Evolutionary conservation across 2,888 invertebrate genomes (phyloP).

Genomic region (Coelinius sp.): DNA sequence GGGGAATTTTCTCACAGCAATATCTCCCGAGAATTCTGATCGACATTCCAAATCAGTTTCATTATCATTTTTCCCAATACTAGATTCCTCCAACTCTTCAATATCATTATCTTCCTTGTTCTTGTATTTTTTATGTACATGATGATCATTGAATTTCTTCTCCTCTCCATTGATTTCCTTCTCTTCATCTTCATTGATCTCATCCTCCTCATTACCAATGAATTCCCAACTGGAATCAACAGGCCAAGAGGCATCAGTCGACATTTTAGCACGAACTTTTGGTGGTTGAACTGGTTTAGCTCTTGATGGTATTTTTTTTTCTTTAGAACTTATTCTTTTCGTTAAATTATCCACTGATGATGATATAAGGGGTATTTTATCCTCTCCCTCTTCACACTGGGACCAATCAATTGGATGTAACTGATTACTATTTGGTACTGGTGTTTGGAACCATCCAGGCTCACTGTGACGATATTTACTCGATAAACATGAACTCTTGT

Average conservation of each 20-base stretch:
- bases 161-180: conserved; percentile 25
- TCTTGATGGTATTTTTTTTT: conserved; percentile 72
- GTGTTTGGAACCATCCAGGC: conserved; percentile 65
- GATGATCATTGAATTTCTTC: conserved; percentile 22
- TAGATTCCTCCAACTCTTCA: conserved; percentile 26
- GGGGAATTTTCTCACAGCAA: conserved; percentile 69
- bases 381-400: conserved; percentile 64
- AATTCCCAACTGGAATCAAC: conserved; percentile 94
- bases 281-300: conserved; percentile 83
- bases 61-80: conserved; percentile 65
- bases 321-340: conserved; percentile 67
- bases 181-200: conserved; percentile 65
- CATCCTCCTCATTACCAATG: conserved; percentile 75
- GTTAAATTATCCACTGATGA: conserved; percentile 80
- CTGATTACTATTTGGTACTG: conserved; percentile 55
- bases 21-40: conserved; percentile 70
- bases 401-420: conserved; percentile 68
- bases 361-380: conserved; percentile 72
- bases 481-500: conserved; percentile 59
- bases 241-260: conserved; percentile 79
- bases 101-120: conserved; percentile 23
- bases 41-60: conserved; percentile 73
- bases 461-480: conserved; percentile 67
- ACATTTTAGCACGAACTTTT: conserved; percentile 72
- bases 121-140: conserved; percentile 17